These are phyloP conservation scores for Unio delphinus DNA, from an alignment of 2,888 invertebrate species.

Conservation along the genomic window DNA sequence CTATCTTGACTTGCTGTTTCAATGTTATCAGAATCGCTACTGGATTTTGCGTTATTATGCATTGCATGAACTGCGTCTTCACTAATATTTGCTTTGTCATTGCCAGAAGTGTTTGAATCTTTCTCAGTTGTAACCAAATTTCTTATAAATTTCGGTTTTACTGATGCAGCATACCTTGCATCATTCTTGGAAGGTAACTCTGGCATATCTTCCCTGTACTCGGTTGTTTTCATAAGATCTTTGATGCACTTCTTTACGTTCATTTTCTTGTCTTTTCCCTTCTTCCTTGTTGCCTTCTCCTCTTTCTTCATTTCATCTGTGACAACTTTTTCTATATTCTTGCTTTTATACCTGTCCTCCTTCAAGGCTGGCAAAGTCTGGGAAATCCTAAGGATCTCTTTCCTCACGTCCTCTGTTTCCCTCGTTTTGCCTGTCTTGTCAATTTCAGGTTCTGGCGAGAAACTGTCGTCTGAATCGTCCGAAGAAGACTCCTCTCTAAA, in stretches of 20 bases:
- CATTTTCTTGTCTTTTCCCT: slow-evolving; percentile 13
- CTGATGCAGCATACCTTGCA: slow-evolving; percentile 9
- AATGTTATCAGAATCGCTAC: too few relatives aligned
- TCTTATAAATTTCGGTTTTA: slow-evolving; percentile 74
- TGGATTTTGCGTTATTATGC: too few relatives aligned
- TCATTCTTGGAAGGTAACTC: slow-evolving; percentile 8
- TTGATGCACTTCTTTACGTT: slow-evolving; percentile 20
- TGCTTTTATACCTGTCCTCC: slow-evolving; percentile 9
- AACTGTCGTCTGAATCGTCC: slow-evolving; percentile 11
- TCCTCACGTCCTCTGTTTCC: slow-evolving; percentile 12
- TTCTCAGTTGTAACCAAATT: slow-evolving; percentile 67
- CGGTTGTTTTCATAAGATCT: slow-evolving; percentile 32
- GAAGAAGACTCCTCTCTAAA: slow-evolving; percentile 12
- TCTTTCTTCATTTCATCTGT: slow-evolving; percentile 2
- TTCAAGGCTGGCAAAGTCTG: slow-evolving; percentile 15
- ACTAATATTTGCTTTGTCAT: too few relatives aligned
- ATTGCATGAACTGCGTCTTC: too few relatives aligned
- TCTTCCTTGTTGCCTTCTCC: slow-evolving; percentile 6
- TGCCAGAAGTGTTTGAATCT: too few relatives aligned
- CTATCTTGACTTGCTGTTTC: too few relatives aligned
- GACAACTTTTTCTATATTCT: slow-evolving; percentile 7
- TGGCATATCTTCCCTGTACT: not conserved
- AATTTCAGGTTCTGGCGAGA: not conserved
- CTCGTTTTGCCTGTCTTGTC: not conserved
- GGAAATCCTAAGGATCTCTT: slow-evolving; percentile 25